Conservation (phyloP, 2,113 vertebrate species). For the Scalopus aquaticus region DNA sequence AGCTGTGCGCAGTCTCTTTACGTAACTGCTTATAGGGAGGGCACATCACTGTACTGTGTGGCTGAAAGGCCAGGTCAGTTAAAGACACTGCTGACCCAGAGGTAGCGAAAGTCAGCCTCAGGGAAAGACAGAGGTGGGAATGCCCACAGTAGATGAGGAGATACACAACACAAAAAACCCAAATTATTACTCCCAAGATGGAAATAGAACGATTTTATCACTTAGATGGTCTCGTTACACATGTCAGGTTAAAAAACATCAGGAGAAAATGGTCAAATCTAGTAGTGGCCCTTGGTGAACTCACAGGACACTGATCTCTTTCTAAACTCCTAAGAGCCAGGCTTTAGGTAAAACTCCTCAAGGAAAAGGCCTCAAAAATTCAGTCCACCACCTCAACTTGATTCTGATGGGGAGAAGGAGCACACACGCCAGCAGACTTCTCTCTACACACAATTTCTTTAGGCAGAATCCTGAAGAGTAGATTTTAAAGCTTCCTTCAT, state of each 20-base stretch:
- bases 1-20: background rate
- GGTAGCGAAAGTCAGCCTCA: background rate
- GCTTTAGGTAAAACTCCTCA: background rate
- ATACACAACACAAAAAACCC: background rate
- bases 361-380: background rate
- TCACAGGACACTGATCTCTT: background rate
- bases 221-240: background rate
- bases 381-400: constrained; percentile 12
- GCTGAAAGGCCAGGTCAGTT: background rate
- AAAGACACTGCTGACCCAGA: background rate
- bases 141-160: background rate
- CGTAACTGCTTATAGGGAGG: background rate
- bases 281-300: background rate
- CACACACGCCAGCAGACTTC: background rate
- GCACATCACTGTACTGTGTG: background rate
- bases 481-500: background rate
- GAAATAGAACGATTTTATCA: background rate
- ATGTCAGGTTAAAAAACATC: background rate
- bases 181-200: background rate
- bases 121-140: background rate
- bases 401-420: constrained; percentile 69
- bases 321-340: background rate
- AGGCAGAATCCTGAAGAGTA: constrained; percentile 26
- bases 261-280: background rate
- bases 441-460: background rate